Percentiles rank a stretch among this genome's conserved stretches.
phyloP scores from a whole-genome alignment of 2,113 vertebrate species.

The Takifugu flavidus region DNA sequence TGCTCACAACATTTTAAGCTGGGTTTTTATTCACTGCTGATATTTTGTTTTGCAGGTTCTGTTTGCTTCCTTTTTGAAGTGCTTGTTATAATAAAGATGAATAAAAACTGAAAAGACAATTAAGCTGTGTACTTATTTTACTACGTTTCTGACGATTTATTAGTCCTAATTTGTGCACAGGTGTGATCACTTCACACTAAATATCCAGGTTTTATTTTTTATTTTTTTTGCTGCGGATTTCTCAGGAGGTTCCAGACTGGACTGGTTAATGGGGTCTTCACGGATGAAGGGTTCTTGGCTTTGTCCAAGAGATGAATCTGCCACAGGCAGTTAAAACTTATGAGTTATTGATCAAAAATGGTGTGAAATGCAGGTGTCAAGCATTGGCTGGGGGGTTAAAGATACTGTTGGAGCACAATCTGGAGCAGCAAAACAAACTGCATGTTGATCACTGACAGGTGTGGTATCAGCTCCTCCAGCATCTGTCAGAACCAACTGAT shows the following conservation, averaged over 20 bases:
- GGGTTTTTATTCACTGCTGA: neutral
- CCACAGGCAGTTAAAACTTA: constrained; percentile 22
- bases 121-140: neutral
- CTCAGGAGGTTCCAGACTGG: too few relatives aligned
- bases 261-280: too few relatives aligned
- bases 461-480: constrained; percentile 29
- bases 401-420: constrained; percentile 47
- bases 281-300: neutral
- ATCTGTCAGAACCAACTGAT: constrained; percentile 10
- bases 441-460: constrained; percentile 27
- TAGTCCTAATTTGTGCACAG: too few relatives aligned
- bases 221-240: too few relatives aligned
- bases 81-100: constrained; percentile 64
- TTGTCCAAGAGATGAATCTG: neutral
- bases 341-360: constrained; percentile 59
- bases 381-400: constrained; percentile 24
- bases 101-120: constrained; percentile 62
- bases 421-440: constrained; percentile 23
- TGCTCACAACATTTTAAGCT: neutral
- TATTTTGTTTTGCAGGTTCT: constrained; percentile 46
- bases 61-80: constrained; percentile 39
- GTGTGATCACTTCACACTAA: too few relatives aligned
- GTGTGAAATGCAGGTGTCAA: constrained; percentile 37
- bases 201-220: too few relatives aligned
- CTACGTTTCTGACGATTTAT: too few relatives aligned